Evolutionary conservation across 2,113 vertebrate genomes (phyloP).

Genomic region (Mola mola): DNA sequence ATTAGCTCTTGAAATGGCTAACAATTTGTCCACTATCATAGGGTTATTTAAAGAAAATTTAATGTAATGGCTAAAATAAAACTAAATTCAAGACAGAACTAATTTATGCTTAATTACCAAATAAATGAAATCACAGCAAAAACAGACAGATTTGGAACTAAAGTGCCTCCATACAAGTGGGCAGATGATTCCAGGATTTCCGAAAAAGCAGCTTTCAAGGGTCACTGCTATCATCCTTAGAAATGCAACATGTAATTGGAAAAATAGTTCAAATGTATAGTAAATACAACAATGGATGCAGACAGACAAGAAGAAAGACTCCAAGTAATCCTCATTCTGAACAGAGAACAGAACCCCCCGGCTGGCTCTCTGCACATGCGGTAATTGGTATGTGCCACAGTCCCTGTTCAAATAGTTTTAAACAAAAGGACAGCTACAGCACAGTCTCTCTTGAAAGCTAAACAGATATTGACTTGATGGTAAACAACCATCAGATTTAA

Average conservation of each 20-base stretch:
- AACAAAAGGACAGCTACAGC: constrained; percentile 39
- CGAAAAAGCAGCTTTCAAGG: constrained; percentile 8
- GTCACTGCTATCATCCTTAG: neutral
- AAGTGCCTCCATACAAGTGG: neutral
- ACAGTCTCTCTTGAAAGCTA: constrained; percentile 21
- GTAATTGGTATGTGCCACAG: constrained; percentile 46
- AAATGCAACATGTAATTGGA: neutral
- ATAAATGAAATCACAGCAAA: neutral
- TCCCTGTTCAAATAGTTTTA: constrained; percentile 31
- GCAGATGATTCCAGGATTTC: neutral
- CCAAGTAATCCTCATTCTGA: constrained; percentile 1
- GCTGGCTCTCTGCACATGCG: constrained; percentile 14
- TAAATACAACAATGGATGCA: neutral
- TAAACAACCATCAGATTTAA: constrained; percentile 58
- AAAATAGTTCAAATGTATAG: neutral
- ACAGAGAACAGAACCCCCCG: constrained; percentile 10
- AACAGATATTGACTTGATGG: constrained; percentile 49
- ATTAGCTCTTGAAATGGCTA: too few relatives aligned
- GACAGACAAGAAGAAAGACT: constrained; percentile 13
- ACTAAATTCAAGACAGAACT: too few relatives aligned
- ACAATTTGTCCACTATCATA: too few relatives aligned
- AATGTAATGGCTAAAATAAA: too few relatives aligned
- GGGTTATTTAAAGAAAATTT: too few relatives aligned
- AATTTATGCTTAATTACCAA: too few relatives aligned
- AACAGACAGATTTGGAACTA: neutral